Evolutionary conservation across 2,113 vertebrate genomes (phyloP).

Genomic region (Callithrix jacchus): DNA sequence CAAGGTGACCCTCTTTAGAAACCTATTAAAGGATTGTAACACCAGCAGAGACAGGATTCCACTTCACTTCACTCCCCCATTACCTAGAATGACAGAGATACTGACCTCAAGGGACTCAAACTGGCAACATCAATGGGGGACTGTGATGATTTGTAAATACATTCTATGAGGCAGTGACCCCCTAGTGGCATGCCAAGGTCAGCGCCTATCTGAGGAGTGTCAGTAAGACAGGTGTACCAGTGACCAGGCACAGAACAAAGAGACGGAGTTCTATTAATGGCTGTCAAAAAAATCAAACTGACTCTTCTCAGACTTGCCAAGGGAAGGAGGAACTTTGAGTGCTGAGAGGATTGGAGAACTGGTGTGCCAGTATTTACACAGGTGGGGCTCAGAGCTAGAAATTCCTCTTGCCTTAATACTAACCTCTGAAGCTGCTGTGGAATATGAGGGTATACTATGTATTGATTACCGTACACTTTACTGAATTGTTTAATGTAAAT

Average conservation of each 20-base stretch:
- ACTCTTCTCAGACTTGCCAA: background rate
- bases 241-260: background rate
- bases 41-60: background rate
- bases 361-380: background rate
- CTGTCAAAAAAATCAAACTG: background rate
- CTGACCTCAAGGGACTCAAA: background rate
- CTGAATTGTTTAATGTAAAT: constrained; percentile 1
- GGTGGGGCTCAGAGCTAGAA: background rate
- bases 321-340: background rate
- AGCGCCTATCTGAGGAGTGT: background rate
- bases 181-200: background rate
- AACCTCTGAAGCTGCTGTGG: background rate
- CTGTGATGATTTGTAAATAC: background rate
- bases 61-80: background rate
- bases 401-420: background rate
- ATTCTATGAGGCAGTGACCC: background rate
- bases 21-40: background rate
- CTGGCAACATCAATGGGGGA: background rate
- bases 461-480: background rate
- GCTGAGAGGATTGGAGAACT: background rate
- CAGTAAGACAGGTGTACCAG: background rate
- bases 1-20: background rate
- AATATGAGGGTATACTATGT: background rate
- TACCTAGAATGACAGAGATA: background rate
- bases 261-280: background rate